Evolutionary conservation across 2,113 vertebrate species (phyloP).

Genomic region (Cheilinus undulatus): DNA sequence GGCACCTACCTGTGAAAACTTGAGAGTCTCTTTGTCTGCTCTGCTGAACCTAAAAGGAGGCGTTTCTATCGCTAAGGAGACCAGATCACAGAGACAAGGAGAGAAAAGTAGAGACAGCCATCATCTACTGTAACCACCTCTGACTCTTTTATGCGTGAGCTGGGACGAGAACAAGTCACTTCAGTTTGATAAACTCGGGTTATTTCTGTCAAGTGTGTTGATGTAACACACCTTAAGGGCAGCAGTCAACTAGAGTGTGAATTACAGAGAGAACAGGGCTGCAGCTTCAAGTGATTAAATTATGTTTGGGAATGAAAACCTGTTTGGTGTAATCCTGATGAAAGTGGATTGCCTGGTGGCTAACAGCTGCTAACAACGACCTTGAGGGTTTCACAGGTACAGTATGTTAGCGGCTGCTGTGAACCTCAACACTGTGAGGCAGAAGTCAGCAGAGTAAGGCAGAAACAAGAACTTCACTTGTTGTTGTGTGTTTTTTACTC

Average conservation of each 20-base stretch:
- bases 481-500: slow-evolving; percentile 7
- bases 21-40: slow-evolving; percentile 38
- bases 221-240: slow-evolving; percentile 15
- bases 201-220: slow-evolving; percentile 30
- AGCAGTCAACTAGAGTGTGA: slow-evolving; percentile 12
- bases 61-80: slow-evolving; percentile 36
- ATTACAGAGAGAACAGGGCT: neutral
- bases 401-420: neutral
- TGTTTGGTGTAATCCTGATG: slow-evolving; percentile 3
- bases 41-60: slow-evolving; percentile 24
- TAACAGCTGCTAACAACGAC: neutral
- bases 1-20: slow-evolving; percentile 28
- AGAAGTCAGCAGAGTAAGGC: neutral
- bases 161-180: slow-evolving; percentile 32
- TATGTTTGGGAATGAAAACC: slow-evolving; percentile 10
- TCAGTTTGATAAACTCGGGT: slow-evolving; percentile 41
- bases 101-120: slow-evolving; percentile 11
- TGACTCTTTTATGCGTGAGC: slow-evolving; percentile 28
- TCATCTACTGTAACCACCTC: slow-evolving; percentile 19
- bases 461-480: slow-evolving; percentile 1
- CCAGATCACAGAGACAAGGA: slow-evolving; percentile 12
- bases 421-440: neutral
- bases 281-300: slow-evolving; percentile 6
- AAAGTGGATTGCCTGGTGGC: slow-evolving; percentile 10
- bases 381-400: slow-evolving; percentile 20